Evolutionary conservation across 1,140 invertebrate species (phyloP), one percentile per base, ranked within the genome.

Genomic region (Bicyclus anynana): DNA sequence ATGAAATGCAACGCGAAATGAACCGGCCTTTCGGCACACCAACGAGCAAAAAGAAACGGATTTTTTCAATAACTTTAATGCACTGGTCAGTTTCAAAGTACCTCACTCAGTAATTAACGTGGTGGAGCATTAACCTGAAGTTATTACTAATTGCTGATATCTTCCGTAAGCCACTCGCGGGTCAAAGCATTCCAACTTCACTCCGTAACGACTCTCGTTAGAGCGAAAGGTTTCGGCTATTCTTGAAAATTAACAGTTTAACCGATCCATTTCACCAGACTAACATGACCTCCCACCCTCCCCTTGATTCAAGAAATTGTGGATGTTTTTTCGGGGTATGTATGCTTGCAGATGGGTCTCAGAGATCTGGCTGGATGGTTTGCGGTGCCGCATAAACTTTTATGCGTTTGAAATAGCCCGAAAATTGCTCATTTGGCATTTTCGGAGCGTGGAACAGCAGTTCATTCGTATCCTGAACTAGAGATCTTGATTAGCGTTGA

Each of bases 141-240:
- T 29, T 56, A 20, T 49, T 9, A 61, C 67, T 70, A 65, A 71
- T 71, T 63, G 54, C 57, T 58, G 48, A 65, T 67, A 67, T 59
- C 59, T 65, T 57, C 51, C 23, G 49, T 55, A 58, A 71, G 50
- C 55, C 62, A 53, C 53, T 67, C 57, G 59, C 44, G 61, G 55
- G 61, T 65, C 59, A 59, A 57, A 65, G 35, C 56, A 53, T 60
- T 69, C 64, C 55, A 53, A 51, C 50, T 40, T 69, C 74, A 78
- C 64, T 74, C 67, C 69, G 77, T 83, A 80, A 83, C 77, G 70
- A 77, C 76, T 62, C 75, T 83, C 80, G 77, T 83, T 83, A 74
- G 64, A 67, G 65, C 66, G 72, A 78, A 72, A 78, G 79, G 77
- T 79, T 83, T 80, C 59, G 73, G 66, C 77, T 83, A 77, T 79